Evolutionary conservation across 2,113 vertebrate species (phyloP).

Genomic region (Tiliqua scincoides): DNA sequence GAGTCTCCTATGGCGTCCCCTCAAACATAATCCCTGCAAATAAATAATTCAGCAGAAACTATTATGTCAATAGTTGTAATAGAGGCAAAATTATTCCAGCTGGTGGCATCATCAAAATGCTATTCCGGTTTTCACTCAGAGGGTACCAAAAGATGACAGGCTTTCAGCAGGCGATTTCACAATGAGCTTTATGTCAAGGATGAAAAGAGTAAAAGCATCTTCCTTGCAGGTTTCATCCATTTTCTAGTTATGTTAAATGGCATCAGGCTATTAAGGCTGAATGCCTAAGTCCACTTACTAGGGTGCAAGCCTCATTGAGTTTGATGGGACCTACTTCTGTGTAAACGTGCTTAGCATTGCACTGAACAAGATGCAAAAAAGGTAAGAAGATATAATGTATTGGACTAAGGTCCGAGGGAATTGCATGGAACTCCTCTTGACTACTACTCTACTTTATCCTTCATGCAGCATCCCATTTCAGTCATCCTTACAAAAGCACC

Average conservation of each 20-base stretch:
- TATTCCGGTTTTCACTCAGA: neutral
- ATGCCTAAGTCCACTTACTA: too few species aligned
- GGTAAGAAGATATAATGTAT: neutral
- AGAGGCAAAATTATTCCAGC: neutral
- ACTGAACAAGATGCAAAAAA: neutral
- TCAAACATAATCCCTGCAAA: neutral
- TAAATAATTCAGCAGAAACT: neutral
- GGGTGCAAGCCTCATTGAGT: too few species aligned
- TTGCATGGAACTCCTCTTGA: neutral
- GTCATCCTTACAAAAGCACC: neutral
- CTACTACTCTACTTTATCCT: neutral
- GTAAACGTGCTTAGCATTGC: too few species aligned
- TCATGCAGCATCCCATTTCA: neutral
- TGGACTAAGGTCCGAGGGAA: neutral
- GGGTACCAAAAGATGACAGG: neutral
- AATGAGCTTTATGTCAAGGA: neutral
- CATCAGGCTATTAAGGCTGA: neutral
- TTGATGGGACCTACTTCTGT: too few species aligned
- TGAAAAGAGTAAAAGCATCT: neutral
- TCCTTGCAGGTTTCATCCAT: neutral
- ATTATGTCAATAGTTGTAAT: neutral
- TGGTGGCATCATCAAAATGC: neutral
- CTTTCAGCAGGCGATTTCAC: neutral
- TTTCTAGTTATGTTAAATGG: neutral
- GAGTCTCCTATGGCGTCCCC: neutral